Conservation (phyloP, 2,797 vertebrate species). For the Pangasius mekongensis region DNA sequence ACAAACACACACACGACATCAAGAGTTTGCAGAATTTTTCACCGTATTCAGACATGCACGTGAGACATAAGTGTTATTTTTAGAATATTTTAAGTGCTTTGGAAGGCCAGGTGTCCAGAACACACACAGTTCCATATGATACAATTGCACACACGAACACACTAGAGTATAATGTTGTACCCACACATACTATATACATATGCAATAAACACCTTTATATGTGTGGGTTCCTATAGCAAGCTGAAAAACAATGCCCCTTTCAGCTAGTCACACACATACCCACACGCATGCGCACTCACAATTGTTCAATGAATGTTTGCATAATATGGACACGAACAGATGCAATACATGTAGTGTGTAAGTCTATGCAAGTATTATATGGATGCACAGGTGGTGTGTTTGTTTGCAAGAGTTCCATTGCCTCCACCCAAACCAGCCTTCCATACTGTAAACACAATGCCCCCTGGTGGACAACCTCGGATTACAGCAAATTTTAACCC, state of each 20-base stretch:
- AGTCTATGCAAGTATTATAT: background rate
- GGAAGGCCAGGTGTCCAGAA: background rate
- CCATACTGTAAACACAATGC: background rate
- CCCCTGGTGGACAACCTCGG: conserved; percentile 1
- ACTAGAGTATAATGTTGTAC: background rate
- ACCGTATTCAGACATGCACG: background rate
- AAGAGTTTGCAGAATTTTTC: background rate
- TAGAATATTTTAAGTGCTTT: background rate
- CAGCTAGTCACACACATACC: background rate
- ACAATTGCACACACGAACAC: background rate
- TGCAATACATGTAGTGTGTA: background rate
- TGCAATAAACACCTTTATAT: background rate
- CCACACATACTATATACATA: background rate
- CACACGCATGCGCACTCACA: background rate
- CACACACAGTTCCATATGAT: background rate
- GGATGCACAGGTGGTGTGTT: background rate
- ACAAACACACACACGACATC: conserved; percentile 21
- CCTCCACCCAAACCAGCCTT: background rate
- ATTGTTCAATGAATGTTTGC: background rate
- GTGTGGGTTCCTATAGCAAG: background rate
- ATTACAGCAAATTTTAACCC: background rate
- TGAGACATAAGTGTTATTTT: background rate
- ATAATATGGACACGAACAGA: background rate
- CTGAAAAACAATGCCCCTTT: background rate
- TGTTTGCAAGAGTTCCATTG: background rate